Evolutionary conservation across 1,140 invertebrate species (phyloP), one percentile per base, ranked within the genome.

Genomic region (Sogatella furcifera): DNA sequence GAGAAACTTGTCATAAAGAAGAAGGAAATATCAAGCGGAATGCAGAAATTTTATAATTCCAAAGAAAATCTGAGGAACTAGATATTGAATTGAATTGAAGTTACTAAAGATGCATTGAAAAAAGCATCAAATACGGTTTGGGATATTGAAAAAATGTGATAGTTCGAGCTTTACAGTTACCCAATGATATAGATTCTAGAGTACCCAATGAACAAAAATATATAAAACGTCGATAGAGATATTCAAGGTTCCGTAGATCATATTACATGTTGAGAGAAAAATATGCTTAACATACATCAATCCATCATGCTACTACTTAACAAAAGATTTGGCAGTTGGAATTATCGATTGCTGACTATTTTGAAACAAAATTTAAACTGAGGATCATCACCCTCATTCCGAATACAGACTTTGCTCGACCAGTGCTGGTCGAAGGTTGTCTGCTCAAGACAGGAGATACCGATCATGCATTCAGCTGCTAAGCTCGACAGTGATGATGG

Each of bases 341-440:
- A 74, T 69, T 82, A 6, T 76, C 74, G n/a, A 67, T 79, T 38
- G 71, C 81, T 46, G 76, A 82, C 65, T 78, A 74, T 64, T 76
- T 81, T 15, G 74, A 70, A 55, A 66, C 77, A 6, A 66, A 72
- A 54, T 69, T 84, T 0, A 68, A 73, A 66, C 67, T 78, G 13
- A 64, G 71, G 74, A 76, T 21, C 82, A 76, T 65, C 71, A 69
- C 0, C 76, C 77, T 53, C n/a, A 80, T 83, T 71, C 81, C 80
- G 10, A 83, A 83, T 72, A 70, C 83, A 8, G 85, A 88, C 71
- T 86, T 88, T 71, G 71, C 74, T 43, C 80, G 80, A 57, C 85
- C 84, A 69, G 65, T 83, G 1, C 69, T 88, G 17, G 73, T 86
- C 8, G 85, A 89, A 73, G 86, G 82, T 81, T 80, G 65, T 81